phyloP scores from a whole-genome alignment of 2,113 vertebrate species.

The Brachypodius melanocephalos region DNA sequence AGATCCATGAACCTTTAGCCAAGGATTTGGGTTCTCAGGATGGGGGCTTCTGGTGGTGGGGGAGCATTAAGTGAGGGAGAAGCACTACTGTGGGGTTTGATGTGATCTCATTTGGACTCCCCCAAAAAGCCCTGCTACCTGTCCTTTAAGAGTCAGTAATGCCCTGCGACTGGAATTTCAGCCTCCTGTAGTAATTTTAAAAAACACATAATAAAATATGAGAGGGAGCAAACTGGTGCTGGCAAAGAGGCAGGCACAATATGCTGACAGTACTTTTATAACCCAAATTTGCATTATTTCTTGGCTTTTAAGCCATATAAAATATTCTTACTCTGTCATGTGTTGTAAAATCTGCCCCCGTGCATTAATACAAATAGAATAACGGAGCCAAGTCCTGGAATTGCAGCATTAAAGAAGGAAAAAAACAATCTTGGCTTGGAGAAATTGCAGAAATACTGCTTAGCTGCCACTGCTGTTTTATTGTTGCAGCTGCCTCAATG shows the following conservation, averaged over 20 bases:
- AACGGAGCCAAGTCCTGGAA: not conserved
- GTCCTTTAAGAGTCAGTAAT: not conserved
- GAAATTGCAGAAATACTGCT: not conserved
- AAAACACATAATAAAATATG: not conserved
- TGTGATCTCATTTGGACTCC: not conserved
- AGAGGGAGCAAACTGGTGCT: not conserved
- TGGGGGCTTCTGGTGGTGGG: not conserved
- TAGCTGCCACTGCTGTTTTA: not conserved
- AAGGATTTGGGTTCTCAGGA: not conserved
- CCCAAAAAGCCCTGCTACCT: not conserved
- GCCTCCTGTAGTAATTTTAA: not conserved
- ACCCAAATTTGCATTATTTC: constrained; percentile 33
- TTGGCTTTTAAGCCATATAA: constrained; percentile 11
- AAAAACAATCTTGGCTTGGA: not conserved
- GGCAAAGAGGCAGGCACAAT: not conserved
- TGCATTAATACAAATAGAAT: not conserved
- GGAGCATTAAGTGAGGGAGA: not conserved
- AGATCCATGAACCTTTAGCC: not conserved
- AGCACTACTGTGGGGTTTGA: fast-evolving
- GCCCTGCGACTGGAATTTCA: not conserved
- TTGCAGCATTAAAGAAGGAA: not conserved
- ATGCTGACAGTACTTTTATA: constrained; percentile 1
- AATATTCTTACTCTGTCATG: not conserved
- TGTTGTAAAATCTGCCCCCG: not conserved
- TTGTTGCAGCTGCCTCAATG: not conserved